Evolutionary conservation across 2,888 invertebrate genomes (phyloP), one percentile per base, ranked within the genome.

Genomic region (Zonitis immaculata): DNA sequence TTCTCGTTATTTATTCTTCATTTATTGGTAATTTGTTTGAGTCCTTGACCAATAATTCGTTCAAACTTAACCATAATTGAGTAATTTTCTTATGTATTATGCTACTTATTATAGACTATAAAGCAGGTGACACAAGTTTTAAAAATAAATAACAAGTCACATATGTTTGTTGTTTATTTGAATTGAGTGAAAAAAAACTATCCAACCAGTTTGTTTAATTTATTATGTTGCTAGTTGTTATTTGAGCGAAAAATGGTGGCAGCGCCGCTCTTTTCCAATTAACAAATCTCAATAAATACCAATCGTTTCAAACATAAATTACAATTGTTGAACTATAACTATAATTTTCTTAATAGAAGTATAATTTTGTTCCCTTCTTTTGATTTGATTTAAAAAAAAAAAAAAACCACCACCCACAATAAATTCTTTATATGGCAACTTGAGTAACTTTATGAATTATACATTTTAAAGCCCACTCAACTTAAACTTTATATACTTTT

Each of bases 121-220:
- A 50, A 59, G 54, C 61, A 60, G 60, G 63, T 65, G 65, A 65
- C 62, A 64, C 60, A 66, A 66, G 51, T 56, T 61, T 62, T 65
- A 65, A 62, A 64, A 64, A 65, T 64, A 60, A 39, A 51, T 42
- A 48, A 47, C 44, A 39, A 8, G 18, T 39, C 39, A 20, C 5
- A 11, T 20, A 18, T 39, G 18, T 39, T 14, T 1, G n/a, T n/a
- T 28, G n/a, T 28, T 28, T 28, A 2, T 27, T 27, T 27, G 28
- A 9, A 9, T 27, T 4, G 4, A 6, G 7, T 9, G 7, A 28
- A 28, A 28, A 30, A 30, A 30, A 30, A 30, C 12, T 11, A 2
- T 1, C 6, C 18, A 39, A 11, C 39, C 4, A 39, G 39, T 39
- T 39, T 11, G 18, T 39, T 2, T 39, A 16, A 18, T n/a, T 20